Percentiles rank a stretch among this genome's conserved stretches.
Conservation (phyloP, 1,140 invertebrate genomes). For the Drosophila trapezifrons region DNA sequence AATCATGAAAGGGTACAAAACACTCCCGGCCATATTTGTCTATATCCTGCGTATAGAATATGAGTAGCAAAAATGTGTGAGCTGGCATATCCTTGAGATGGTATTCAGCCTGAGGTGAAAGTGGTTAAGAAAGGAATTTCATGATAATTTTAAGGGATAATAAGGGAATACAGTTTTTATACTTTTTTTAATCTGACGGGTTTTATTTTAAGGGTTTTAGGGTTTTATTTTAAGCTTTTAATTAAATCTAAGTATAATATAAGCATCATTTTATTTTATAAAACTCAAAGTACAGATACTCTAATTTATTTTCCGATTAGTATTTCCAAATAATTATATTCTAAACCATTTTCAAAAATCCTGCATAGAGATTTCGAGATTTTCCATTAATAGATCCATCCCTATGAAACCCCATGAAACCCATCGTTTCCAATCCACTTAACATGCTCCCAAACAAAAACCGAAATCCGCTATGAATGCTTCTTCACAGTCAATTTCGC, state of each 20-base stretch:
- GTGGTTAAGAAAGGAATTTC: background rate
- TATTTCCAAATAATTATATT: slow-evolving; percentile 3
- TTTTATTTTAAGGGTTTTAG: too few relatives aligned
- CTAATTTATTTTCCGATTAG: background rate
- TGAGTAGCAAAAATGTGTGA: background rate
- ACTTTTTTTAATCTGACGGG: background rate
- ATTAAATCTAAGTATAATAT: too few relatives aligned
- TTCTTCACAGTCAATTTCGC: slow-evolving; percentile 68
- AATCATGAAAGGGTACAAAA: slow-evolving; percentile 68
- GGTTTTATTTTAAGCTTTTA: too few relatives aligned
- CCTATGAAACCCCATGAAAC: background rate
- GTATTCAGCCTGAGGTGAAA: background rate
- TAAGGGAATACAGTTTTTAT: background rate
- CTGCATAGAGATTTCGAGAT: too few relatives aligned
- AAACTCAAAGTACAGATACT: background rate
- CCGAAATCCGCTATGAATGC: slow-evolving; percentile 17
- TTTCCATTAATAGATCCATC: slow-evolving; percentile 20
- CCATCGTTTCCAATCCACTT: slow-evolving; percentile 56
- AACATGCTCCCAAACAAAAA: slow-evolving; percentile 37
- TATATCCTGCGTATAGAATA: slow-evolving; percentile 1
- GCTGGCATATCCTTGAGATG: background rate
- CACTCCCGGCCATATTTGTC: slow-evolving; percentile 5
- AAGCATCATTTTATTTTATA: background rate
- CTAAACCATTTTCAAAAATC: too few relatives aligned
- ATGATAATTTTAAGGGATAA: background rate